These are phyloP conservation scores for Bergia sp. DNA, from an alignment of 92 coral and sea anemone genomes.

Conservation along the genomic window DNA sequence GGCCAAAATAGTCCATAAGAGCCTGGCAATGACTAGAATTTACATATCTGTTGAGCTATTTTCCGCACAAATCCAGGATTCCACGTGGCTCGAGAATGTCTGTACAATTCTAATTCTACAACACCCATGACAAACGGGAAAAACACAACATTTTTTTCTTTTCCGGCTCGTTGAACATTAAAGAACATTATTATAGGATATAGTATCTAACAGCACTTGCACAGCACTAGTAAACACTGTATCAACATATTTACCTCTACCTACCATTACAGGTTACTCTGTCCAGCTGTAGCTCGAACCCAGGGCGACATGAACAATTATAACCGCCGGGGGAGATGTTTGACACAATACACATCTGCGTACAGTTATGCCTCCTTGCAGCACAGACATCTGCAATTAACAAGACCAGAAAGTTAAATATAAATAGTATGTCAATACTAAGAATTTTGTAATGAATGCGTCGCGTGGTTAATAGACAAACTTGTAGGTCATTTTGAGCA, in stretches of 20 bases:
- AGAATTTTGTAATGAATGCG: background rate
- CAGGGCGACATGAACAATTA: conserved; percentile 33
- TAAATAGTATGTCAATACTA: background rate
- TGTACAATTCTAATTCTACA: too few relatives aligned
- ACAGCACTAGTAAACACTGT: background rate
- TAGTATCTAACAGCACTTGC: background rate
- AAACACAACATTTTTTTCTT: too few relatives aligned
- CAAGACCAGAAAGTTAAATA: background rate
- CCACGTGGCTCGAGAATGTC: too few relatives aligned
- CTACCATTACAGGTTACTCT: conserved; percentile 21
- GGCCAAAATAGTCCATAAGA: too few relatives aligned
- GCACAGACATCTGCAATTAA: conserved; percentile 33
- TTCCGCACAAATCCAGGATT: too few relatives aligned
- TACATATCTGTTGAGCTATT: too few relatives aligned
- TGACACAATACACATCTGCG: conserved; percentile 24
- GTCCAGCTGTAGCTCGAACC: conserved; percentile 15
- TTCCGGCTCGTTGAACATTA: too few relatives aligned
- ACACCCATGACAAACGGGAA: too few relatives aligned
- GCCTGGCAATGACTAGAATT: too few relatives aligned
- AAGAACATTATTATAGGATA: too few relatives aligned
- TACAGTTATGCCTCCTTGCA: conserved; percentile 37
- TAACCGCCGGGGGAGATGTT: conserved; percentile 29
- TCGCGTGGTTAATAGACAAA: background rate
- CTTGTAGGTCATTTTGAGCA: too few relatives aligned
- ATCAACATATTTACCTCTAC: background rate